These are phyloP conservation scores for Menura novaehollandiae DNA, from an alignment of 2,113 vertebrate genomes.

Conservation along the genomic window DNA sequence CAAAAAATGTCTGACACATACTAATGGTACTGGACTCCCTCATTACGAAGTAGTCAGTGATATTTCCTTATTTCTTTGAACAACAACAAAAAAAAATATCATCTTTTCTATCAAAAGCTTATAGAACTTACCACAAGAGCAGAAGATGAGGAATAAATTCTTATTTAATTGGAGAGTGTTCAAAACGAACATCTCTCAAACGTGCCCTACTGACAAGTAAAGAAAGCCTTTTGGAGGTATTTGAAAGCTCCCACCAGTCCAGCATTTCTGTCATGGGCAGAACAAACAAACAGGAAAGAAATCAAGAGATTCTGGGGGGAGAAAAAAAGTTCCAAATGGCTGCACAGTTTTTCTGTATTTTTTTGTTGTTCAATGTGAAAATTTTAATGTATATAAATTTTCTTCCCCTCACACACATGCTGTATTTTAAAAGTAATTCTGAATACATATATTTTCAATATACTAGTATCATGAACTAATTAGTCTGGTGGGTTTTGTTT, in stretches of 20 bases:
- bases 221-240: neutral
- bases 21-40: neutral
- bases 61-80: neutral
- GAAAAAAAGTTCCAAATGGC: neutral
- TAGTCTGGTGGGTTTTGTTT: neutral
- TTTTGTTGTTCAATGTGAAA: neutral
- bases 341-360: neutral
- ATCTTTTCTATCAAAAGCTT: neutral
- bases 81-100: rapidly evolving
- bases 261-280: neutral
- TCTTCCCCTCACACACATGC: rapidly evolving
- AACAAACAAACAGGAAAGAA: neutral
- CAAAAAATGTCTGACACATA: neutral
- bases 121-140: neutral
- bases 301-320: neutral
- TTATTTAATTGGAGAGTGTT: neutral
- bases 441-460: neutral
- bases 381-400: neutral
- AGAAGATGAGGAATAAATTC: neutral
- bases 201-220: neutral
- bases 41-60: neutral
- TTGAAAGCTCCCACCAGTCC: neutral
- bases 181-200: neutral
- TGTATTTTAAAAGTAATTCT: neutral
- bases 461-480: neutral